These are phyloP conservation scores for Onychomys leucogaster DNA, from an alignment of 2,797 vertebrate species.

Conservation along the genomic window DNA sequence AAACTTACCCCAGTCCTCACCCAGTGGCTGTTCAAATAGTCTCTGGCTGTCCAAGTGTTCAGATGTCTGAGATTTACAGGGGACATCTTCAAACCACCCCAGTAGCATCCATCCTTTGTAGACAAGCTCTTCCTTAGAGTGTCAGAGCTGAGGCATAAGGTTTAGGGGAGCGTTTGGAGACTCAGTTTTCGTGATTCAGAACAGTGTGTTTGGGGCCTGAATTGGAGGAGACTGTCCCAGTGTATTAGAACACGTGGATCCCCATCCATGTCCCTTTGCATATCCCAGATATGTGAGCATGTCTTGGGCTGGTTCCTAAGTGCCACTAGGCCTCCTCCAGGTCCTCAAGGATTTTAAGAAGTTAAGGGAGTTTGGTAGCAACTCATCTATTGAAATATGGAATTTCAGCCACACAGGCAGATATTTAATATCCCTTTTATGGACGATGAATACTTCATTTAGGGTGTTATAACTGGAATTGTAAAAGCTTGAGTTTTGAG, in stretches of 20 bases:
- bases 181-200: not conserved
- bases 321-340: not conserved
- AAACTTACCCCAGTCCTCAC: not conserved
- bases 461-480: not conserved
- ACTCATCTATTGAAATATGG: not conserved
- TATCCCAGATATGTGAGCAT: accelerated
- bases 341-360: not conserved
- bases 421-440: not conserved
- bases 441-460: not conserved
- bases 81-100: not conserved
- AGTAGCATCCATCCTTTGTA: not conserved
- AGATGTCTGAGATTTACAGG: not conserved
- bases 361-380: not conserved
- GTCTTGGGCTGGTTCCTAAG: not conserved
- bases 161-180: not conserved
- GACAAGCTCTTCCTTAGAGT: not conserved
- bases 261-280: not conserved
- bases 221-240: not conserved
- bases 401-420: not conserved
- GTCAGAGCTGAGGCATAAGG: not conserved
- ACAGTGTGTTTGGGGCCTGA: not conserved
- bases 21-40: not conserved
- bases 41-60: not conserved
- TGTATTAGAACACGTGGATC: not conserved
- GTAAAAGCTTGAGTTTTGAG: not conserved